phyloP scores from a whole-genome alignment of 1,140 invertebrate genomes.

The Anadara kagoshimensis region DNA sequence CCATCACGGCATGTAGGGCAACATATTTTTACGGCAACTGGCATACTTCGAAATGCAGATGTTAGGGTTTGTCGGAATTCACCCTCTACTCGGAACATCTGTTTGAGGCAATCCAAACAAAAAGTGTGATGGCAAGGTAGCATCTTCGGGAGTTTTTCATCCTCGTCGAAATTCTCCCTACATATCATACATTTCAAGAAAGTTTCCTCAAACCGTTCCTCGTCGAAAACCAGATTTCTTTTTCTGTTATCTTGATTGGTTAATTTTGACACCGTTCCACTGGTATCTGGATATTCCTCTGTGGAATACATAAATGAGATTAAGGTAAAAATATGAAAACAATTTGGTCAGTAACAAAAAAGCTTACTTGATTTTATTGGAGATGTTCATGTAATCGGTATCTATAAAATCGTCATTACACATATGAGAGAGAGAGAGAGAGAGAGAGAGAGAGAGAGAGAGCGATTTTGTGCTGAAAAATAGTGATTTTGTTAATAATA shows the following conservation, averaged over 20 bases:
- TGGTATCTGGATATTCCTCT: too few species aligned
- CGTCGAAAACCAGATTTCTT: conserved; percentile 66
- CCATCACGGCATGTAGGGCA: conserved; percentile 93
- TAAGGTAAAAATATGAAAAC: too few species aligned
- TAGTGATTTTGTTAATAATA: too few species aligned
- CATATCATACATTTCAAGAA: conserved; percentile 71
- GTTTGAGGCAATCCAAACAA: conserved; percentile 76
- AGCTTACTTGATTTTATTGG: too few species aligned
- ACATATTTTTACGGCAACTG: conserved; percentile 67
- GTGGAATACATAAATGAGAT: too few species aligned
- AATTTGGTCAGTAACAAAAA: too few species aligned
- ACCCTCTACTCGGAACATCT: conserved; percentile 69
- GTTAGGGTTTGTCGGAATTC: conserved; percentile 65
- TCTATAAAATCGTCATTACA: background rate
- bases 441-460: too few species aligned
- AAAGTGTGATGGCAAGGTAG: conserved; percentile 72
- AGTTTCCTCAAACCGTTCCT: conserved; percentile 67
- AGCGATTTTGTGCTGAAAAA: too few species aligned
- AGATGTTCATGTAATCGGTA: background rate
- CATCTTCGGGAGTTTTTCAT: conserved; percentile 68
- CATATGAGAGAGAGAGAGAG: too few species aligned
- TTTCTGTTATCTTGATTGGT: conserved; percentile 43
- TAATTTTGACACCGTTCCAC: too few species aligned
- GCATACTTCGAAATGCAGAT: conserved; percentile 65
- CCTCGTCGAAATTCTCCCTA: conserved; percentile 66